Percentiles rank a stretch among this genome's conserved stretches.
phyloP scores from a whole-genome alignment of 2,888 invertebrate genomes.

The Drosophila parthenogenetica region DNA sequence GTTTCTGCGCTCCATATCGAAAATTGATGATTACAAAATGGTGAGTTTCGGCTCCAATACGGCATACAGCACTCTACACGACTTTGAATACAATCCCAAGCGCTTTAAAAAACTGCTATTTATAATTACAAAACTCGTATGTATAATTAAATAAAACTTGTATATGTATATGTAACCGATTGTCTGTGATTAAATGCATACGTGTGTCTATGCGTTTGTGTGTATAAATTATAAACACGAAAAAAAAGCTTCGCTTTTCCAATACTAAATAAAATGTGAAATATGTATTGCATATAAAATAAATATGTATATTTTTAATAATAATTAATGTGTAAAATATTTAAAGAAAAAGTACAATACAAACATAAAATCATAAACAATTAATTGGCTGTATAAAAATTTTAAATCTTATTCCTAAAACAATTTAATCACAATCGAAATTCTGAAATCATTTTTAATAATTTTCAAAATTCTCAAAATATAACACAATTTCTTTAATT shows the following conservation, averaged over 20 bases:
- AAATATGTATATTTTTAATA: constrained; percentile 40
- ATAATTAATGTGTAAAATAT: constrained; percentile 35
- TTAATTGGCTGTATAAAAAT: constrained; percentile 31
- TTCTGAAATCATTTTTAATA: constrained; percentile 11
- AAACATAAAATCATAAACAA: not conserved
- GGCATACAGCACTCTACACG: constrained; percentile 17
- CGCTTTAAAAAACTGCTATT: constrained; percentile 50
- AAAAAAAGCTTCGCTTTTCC: constrained; percentile 47
- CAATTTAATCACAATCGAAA: not conserved
- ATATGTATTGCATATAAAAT: constrained; percentile 40
- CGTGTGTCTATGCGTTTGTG: constrained; percentile 25
- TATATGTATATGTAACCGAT: constrained; percentile 24
- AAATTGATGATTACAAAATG: constrained; percentile 99
- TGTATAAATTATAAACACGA: constrained; percentile 30
- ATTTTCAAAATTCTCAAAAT: constrained; percentile 7
- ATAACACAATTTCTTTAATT: too few relatives aligned
- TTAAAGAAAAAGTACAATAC: constrained; percentile 15
- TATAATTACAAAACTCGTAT: constrained; percentile 16
- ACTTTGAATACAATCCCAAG: constrained; percentile 44
- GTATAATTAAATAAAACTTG: constrained; percentile 16
- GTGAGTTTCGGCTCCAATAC: constrained; percentile 89
- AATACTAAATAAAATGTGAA: constrained; percentile 30
- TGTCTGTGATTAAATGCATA: constrained; percentile 20
- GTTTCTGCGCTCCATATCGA: constrained; percentile 98
- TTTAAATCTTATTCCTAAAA: constrained; percentile 3